These are phyloP conservation scores for Thunnus maccoyii DNA, from an alignment of 2,113 vertebrate species.

Conservation along the genomic window DNA sequence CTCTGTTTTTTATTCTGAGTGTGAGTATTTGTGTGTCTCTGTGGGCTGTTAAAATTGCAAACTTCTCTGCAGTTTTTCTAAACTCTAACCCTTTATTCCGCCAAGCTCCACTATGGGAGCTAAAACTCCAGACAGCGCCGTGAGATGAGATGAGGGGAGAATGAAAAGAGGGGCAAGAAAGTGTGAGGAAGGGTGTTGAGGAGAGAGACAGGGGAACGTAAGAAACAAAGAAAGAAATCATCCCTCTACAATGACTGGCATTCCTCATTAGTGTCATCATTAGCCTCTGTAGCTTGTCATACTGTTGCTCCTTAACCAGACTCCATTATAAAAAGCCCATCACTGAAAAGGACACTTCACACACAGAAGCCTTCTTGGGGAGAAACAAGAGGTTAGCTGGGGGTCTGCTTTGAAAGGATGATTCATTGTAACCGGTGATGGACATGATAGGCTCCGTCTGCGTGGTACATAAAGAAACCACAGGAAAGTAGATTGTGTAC, in stretches of 20 bases:
- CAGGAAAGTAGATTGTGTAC: neutral
- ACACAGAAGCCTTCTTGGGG: neutral
- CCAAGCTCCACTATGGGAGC: neutral
- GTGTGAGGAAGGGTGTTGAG: neutral
- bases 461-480: neutral
- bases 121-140: neutral
- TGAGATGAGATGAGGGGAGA: neutral
- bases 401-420: conserved; percentile 30
- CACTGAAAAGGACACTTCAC: neutral
- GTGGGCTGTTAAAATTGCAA: conserved; percentile 32
- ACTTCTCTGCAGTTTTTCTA: conserved; percentile 22
- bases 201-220: neutral
- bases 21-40: conserved; percentile 14
- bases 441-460: conserved; percentile 30
- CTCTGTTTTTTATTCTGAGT: conserved; percentile 7
- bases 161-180: neutral
- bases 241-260: conserved; percentile 49
- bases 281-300: conserved; percentile 49
- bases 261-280: conserved; percentile 65
- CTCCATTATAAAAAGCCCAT: conserved; percentile 26
- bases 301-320: conserved; percentile 27
- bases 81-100: conserved; percentile 22
- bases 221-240: conserved; percentile 19
- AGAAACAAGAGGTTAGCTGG: conserved; percentile 22
- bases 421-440: conserved; percentile 32